Evolutionary conservation across 2,797 vertebrate species (phyloP).

Genomic region (Zalophus californianus): DNA sequence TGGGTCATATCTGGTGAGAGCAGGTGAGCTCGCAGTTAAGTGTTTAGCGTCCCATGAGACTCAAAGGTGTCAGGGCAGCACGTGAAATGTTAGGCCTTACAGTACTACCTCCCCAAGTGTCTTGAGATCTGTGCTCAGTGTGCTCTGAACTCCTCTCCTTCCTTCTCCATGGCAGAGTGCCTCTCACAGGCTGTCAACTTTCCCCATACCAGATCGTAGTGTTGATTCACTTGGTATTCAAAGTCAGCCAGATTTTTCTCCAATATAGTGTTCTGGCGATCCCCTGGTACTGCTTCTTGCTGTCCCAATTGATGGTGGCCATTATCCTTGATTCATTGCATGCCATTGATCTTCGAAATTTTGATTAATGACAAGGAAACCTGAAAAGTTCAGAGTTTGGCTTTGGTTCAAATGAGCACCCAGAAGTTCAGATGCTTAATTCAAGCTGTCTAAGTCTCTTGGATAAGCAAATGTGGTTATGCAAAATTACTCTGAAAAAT

Average conservation of each 20-base stretch:
- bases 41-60: neutral
- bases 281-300: neutral
- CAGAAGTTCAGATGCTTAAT: conserved; percentile 83
- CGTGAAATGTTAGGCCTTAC: neutral
- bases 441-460: conserved; percentile 77
- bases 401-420: conserved; percentile 78
- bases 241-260: neutral
- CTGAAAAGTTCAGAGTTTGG: conserved; percentile 82
- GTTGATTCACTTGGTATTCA: neutral
- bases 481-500: conserved; percentile 68
- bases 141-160: rapidly evolving
- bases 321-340: conserved; percentile 74
- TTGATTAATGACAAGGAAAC: conserved; percentile 81
- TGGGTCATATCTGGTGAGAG: rapidly evolving
- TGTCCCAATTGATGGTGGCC: neutral
- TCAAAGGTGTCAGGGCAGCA: neutral
- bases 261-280: rapidly evolving
- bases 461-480: conserved; percentile 67
- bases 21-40: neutral
- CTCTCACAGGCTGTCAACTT: rapidly evolving
- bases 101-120: neutral
- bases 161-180: rapidly evolving
- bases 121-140: too few relatives aligned
- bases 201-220: rapidly evolving
- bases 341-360: conserved; percentile 78